Evolutionary conservation across 2,113 vertebrate genomes (phyloP), one percentile per base, ranked within the genome.

Genomic region (Hyla sarda): DNA sequence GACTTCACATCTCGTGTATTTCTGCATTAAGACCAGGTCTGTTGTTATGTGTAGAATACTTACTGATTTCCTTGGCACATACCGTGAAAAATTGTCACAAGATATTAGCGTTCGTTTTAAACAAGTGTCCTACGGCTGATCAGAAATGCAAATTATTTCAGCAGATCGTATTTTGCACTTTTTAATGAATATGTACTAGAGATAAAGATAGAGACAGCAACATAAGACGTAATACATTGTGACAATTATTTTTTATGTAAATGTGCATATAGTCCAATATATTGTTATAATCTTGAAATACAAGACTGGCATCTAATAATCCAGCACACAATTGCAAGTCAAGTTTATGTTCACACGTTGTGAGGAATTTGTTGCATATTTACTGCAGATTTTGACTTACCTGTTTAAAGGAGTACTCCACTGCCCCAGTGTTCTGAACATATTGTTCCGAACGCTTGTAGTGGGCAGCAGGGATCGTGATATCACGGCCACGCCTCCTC

Each of bases 31-130:
- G 82, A 83, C 69, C 69, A 83, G 67, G 69, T 83, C 82, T 83
- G 47, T 52, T 73, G 23, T 73, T 83, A 54, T 83, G 82, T 67
- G 23, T 58, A 83, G 48, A 73, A 83, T 56, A 17, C 69, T 73
- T 72, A 74, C 82, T 74, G 82, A 83, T 83, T 83, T 83, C 82
- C 82, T 74, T 83, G 82, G 52, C 82, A 83, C 48, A 83, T 74
- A 83, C 69, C 69, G 48, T 83, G 82, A 83, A 83, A 54, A 73
- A 58, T 83, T 83, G 82, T 83, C 82, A 83, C 45, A 83, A 83
- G 50, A 52, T 83, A 83, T 83, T 83, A 83, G 56, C 69, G 50
- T 73, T 54, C 82, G 58, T 74, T 83, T 74, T 83, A 83, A 83
- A 74, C 82, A 83, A 73, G 32, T 74, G 82, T 83, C 69, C 82